Evolutionary conservation across 2,113 vertebrate species (phyloP), one percentile per base, ranked within the genome.

Genomic region (Hemicordylus capensis): DNA sequence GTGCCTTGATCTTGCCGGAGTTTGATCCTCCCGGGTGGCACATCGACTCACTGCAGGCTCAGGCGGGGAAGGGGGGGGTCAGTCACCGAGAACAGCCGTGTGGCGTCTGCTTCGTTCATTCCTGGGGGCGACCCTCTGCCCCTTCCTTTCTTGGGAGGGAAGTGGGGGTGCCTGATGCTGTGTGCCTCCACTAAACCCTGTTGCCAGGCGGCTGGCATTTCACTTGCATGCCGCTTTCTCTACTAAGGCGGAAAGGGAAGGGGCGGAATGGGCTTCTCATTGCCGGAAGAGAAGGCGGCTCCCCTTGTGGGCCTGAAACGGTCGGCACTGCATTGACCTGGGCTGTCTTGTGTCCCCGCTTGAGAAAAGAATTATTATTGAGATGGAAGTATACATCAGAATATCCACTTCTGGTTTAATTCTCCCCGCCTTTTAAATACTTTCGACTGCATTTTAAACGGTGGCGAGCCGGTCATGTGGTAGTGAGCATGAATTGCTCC

Each of bases 11-110:
- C 69, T 42, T n/a, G 26, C 34, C 3, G 51, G 54, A 3, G 84
- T 80, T 85, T 85, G 84, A 85, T 85, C 84, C 84, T 80, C 26
- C 42, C 67, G 67, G 84, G 84, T 85, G 84, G 84, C 67, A 80
- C 15, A 7, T 12, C 24, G 61, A 42, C n/a, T 28, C 6, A 9
- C 58, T 34, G 34, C 48, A 15, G 7, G 67, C 66, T 42, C 10
- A 4, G 11, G 81, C 11, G 15, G 69, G 2, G 42, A 51, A 51
- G 48, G 48, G 48, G 12, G 37, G 54, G 26, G 19, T 51, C 61
- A 54, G 59, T 46, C 34, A 9, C 51, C 12, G 26, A 44, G 66
- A 70, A 44, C 51, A 20, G 19, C 3, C 54, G 51, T 26, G 46
- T 26, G 46, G 63, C 22, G 37, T 34, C 74, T 76, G 34, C 34